These are phyloP conservation scores for Drosophila orena DNA, from an alignment of 1,140 invertebrate genomes.

Conservation along the genomic window DNA sequence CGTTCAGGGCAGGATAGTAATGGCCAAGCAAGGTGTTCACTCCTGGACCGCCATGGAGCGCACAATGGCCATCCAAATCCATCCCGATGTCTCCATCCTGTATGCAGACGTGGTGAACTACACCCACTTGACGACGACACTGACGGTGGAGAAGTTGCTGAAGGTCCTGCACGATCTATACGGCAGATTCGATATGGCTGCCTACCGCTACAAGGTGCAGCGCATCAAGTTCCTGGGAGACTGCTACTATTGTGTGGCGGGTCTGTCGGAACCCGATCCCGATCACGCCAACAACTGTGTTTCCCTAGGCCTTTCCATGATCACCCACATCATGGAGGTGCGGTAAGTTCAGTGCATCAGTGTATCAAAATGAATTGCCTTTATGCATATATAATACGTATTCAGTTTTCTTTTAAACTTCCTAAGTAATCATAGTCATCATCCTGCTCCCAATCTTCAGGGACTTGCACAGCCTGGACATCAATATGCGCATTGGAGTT, in stretches of 20 bases:
- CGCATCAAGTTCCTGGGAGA: conserved; percentile 97
- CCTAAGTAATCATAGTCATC: no score
- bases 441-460: no score
- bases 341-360: conserved; percentile 77
- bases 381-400: background rate
- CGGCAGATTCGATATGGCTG: conserved; percentile 96
- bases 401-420: no score
- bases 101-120: conserved; percentile 99
- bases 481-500: conserved; percentile 98
- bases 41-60: conserved; percentile 84
- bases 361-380: background rate
- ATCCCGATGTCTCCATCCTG: conserved; percentile 95
- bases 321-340: conserved; percentile 92
- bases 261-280: conserved; percentile 89
- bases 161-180: conserved; percentile 96
- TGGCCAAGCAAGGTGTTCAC: conserved; percentile 20
- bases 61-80: conserved; percentile 93
- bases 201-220: conserved; percentile 89
- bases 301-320: conserved; percentile 95
- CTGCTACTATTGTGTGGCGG: conserved; percentile 96
- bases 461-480: conserved; percentile 89
- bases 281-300: conserved; percentile 95
- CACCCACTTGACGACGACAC: conserved; percentile 93
- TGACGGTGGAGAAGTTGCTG: conserved; percentile 93
- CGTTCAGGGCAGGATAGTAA: conserved; percentile 88